phyloP scores from a whole-genome alignment of 2,888 invertebrate species.

The Drosophila colorata region DNA sequence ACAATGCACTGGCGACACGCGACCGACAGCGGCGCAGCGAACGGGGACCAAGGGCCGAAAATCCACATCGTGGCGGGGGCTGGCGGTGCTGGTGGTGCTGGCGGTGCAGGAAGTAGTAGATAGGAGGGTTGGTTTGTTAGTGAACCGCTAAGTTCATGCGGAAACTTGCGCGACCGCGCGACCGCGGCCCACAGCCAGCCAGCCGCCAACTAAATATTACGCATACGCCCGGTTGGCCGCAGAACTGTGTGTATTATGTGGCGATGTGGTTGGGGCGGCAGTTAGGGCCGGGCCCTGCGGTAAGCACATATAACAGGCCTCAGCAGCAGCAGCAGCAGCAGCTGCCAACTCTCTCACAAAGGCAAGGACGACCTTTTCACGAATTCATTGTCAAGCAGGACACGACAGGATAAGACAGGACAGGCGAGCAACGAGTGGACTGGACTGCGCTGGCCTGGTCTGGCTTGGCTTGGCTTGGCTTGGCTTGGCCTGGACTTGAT shows the following conservation, averaged over 20 bases:
- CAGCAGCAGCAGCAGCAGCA: conserved; percentile 40
- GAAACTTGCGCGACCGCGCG: conserved; percentile 74
- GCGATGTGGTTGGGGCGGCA: conserved; percentile 21
- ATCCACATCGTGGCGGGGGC: no score
- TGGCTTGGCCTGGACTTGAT: not conserved
- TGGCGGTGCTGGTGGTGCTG: no score
- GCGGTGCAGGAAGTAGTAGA: not conserved
- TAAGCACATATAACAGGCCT: conserved; percentile 51
- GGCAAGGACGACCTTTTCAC: conserved; percentile 64
- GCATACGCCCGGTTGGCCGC: conserved; percentile 61
- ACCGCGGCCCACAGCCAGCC: conserved; percentile 39
- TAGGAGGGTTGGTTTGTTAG: conserved; percentile 29
- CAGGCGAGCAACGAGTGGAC: conserved; percentile 1
- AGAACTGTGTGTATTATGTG: conserved; percentile 56
- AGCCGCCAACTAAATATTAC: conserved; percentile 58
- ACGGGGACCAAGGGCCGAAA: no score
- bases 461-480: not conserved
- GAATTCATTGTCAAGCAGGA: conserved; percentile 69
- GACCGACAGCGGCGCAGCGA: not conserved
- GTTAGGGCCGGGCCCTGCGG: conserved; percentile 13
- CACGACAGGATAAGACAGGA: not conserved
- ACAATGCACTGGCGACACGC: conserved; percentile 63
- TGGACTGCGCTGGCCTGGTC: not conserved
- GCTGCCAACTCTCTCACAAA: conserved; percentile 70
- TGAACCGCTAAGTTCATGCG: conserved; percentile 63